Percentiles rank a stretch among this genome's conserved stretches.
Evolutionary conservation across 30 jellyfish, hydroid and myxozoan species (phyloP).

Genomic region (Aurelia aurita): DNA sequence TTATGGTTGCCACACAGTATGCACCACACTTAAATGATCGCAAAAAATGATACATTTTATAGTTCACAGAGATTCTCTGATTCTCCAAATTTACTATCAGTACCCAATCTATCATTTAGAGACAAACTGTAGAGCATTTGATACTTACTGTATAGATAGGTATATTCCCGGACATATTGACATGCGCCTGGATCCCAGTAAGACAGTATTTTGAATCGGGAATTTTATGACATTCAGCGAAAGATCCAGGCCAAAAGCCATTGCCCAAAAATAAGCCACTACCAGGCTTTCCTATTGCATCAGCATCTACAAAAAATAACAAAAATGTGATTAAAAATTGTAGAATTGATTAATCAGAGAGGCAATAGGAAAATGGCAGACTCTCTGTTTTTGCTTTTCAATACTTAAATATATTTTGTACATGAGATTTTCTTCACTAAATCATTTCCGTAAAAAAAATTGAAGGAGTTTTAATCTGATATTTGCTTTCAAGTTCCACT

Average conservation of each 20-base stretch:
- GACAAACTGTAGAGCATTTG: background rate
- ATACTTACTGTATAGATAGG: background rate
- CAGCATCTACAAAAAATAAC: conserved; percentile 30
- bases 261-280: conserved; percentile 77
- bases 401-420: no score
- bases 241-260: conserved; percentile 65
- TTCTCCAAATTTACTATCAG: background rate
- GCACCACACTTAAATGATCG: no score
- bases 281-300: conserved; percentile 80
- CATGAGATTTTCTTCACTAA: no score
- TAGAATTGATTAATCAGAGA: no score
- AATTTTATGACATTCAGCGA: conserved; percentile 55
- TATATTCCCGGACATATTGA: background rate
- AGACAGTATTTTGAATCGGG: conserved; percentile 58
- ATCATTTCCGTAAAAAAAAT: no score
- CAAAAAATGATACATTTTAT: no score
- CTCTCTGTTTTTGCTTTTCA: no score
- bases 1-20: no score
- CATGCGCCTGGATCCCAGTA: conserved; percentile 24
- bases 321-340: no score
- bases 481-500: no score
- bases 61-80: background rate
- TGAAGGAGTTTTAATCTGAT: no score
- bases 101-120: background rate
- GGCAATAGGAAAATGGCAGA: no score